Percentiles rank a stretch among this genome's conserved stretches.
These are phyloP conservation scores for Chlorocebus sabaeus DNA, from an alignment of 2,113 vertebrate species.

Conservation along the genomic window DNA sequence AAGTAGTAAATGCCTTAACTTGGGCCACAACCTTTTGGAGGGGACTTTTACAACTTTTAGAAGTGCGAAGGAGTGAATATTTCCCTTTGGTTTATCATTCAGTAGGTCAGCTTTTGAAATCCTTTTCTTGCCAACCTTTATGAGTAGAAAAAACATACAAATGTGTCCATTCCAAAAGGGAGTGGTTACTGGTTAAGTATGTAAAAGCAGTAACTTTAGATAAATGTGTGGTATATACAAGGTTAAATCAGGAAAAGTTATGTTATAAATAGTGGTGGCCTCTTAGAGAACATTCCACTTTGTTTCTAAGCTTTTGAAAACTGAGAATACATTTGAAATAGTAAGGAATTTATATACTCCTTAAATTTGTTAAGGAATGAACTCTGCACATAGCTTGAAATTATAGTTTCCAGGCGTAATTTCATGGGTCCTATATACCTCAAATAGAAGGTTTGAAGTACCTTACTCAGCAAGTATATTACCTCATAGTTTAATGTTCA, in stretches of 20 bases:
- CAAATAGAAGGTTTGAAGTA: slow-evolving; percentile 56
- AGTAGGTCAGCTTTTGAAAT: not conserved
- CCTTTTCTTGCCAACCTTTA: not conserved
- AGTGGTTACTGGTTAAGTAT: slow-evolving; percentile 22
- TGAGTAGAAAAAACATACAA: not conserved
- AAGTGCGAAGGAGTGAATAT: not conserved
- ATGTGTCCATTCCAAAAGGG: not conserved
- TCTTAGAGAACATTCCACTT: not conserved
- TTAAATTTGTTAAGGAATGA: not conserved
- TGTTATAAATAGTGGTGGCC: not conserved
- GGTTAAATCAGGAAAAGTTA: not conserved
- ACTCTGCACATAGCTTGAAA: slow-evolving; percentile 18
- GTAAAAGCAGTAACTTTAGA: not conserved
- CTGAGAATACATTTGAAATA: slow-evolving; percentile 5
- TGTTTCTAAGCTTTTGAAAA: slow-evolving; percentile 42
- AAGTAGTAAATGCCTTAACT: slow-evolving; percentile 32
- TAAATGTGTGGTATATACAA: slow-evolving; percentile 13
- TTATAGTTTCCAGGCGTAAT: slow-evolving; percentile 44
- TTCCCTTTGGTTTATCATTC: slow-evolving; percentile 10
- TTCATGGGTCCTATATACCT: not conserved
- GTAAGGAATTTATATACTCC: not conserved
- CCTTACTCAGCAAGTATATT: slow-evolving; percentile 33
- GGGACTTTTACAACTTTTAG: slow-evolving; percentile 41
- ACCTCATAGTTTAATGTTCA: slow-evolving; percentile 40
- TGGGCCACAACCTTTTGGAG: not conserved